Conservation (phyloP, 1,140 invertebrate genomes). For the Xylocopa sonorina region DNA sequence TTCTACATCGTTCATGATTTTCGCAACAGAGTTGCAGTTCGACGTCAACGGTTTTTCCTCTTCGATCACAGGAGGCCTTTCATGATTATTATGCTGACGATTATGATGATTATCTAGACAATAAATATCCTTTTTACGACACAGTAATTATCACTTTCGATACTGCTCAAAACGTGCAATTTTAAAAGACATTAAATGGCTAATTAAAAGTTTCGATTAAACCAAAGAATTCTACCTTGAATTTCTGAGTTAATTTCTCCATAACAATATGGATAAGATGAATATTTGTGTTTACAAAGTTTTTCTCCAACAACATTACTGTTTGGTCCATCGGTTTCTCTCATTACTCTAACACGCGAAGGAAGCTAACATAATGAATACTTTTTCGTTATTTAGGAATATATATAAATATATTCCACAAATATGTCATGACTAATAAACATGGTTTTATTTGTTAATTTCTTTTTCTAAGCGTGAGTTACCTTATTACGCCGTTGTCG, state of each 20-base stretch:
- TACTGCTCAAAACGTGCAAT: background rate
- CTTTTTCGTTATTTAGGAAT: constrained; percentile 11
- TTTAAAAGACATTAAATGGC: background rate
- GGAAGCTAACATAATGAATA: constrained; percentile 79
- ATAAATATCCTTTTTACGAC: constrained; percentile 28
- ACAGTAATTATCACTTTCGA: constrained; percentile 10
- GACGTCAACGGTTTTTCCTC: constrained; percentile 79
- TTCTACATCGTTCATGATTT: constrained; percentile 74
- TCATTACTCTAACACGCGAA: constrained; percentile 85
- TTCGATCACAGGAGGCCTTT: constrained; percentile 74
- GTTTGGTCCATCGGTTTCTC: constrained; percentile 83
- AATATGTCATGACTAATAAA: background rate
- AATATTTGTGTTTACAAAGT: constrained; percentile 92
- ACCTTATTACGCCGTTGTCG: constrained; percentile 84
- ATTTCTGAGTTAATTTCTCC: constrained; percentile 89
- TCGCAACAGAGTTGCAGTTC: constrained; percentile 76
- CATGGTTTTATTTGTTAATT: background rate
- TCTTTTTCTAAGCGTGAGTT: constrained; percentile 35
- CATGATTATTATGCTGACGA: constrained; percentile 74
- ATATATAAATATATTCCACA: background rate
- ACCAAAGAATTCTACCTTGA: constrained; percentile 77
- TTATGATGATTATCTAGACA: constrained; percentile 77
- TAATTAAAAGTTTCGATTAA: background rate
- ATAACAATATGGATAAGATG: constrained; percentile 92
- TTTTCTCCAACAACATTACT: constrained; percentile 86